Conservation (phyloP, 2,888 invertebrate genomes). For the Monoplex corrugatus region DNA sequence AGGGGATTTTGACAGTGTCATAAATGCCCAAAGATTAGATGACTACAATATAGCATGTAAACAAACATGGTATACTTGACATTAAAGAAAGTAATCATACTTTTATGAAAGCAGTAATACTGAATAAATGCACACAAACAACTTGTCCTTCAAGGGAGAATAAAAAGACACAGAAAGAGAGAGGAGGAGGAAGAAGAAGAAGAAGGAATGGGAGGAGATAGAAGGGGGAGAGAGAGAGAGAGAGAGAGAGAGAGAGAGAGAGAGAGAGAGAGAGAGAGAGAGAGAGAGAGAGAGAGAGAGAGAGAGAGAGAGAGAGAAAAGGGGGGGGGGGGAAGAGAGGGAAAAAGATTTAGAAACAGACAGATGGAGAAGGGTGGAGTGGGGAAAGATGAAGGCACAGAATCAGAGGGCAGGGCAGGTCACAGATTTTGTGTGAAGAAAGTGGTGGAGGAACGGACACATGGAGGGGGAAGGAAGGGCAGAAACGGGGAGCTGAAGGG, state of each 20-base stretch:
- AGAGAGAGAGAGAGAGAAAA: background rate
- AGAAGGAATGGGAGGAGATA: no score
- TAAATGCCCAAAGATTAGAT: no score
- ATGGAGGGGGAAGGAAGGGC: background rate
- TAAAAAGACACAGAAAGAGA: no score
- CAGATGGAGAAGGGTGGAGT: background rate
- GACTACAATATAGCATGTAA: background rate
- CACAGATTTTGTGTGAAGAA: no score
- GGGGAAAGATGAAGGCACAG: conserved; percentile 1
- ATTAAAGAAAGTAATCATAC: background rate
- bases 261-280: no score
- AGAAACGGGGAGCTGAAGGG: background rate
- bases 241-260: no score
- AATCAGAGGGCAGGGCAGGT: background rate
- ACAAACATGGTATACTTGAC: background rate
- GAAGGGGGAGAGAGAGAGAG: no score
- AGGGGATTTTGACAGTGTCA: background rate
- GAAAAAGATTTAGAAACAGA: background rate
- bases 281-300: no score
- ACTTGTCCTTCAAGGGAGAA: no score
- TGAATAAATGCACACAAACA: background rate
- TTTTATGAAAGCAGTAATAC: no score
- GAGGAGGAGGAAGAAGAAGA: no score
- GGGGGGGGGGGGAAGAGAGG: background rate
- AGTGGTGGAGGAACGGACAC: no score